These are phyloP conservation scores for Cercopithecus petaurista DNA, from an alignment of 2,797 vertebrate species.

Conservation along the genomic window DNA sequence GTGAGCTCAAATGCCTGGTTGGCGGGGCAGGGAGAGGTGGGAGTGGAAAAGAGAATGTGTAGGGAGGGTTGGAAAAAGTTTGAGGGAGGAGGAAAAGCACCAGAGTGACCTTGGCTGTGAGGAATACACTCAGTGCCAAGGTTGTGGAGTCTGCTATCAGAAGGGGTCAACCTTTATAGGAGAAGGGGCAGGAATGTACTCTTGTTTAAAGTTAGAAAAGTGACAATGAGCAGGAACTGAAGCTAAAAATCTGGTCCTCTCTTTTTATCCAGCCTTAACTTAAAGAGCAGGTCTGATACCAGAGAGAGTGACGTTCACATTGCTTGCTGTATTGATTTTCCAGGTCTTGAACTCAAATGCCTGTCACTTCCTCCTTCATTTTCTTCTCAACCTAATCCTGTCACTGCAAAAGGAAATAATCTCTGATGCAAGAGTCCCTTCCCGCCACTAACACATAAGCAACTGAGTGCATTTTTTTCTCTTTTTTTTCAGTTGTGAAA, in stretches of 20 bases:
- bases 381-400: not conserved
- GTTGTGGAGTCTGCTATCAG: not conserved
- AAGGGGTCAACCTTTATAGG: not conserved
- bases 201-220: conserved; percentile 49
- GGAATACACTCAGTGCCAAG: not conserved
- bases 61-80: not conserved
- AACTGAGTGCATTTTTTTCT: not conserved
- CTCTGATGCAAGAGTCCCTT: not conserved
- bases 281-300: not conserved
- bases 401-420: not conserved
- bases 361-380: not conserved
- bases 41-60: not conserved
- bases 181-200: not conserved
- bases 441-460: not conserved
- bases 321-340: not conserved
- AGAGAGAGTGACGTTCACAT: not conserved
- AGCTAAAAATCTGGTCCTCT: conserved; percentile 1
- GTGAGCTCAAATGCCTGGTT: not conserved
- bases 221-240: not conserved
- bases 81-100: not conserved
- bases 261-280: not conserved
- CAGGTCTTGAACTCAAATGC: conserved; percentile 32
- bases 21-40: not conserved
- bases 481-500: not conserved
- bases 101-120: conserved; percentile 30